Evolutionary conservation across 2,888 invertebrate genomes (phyloP).

Genomic region (Ametastegia equiseti): DNA sequence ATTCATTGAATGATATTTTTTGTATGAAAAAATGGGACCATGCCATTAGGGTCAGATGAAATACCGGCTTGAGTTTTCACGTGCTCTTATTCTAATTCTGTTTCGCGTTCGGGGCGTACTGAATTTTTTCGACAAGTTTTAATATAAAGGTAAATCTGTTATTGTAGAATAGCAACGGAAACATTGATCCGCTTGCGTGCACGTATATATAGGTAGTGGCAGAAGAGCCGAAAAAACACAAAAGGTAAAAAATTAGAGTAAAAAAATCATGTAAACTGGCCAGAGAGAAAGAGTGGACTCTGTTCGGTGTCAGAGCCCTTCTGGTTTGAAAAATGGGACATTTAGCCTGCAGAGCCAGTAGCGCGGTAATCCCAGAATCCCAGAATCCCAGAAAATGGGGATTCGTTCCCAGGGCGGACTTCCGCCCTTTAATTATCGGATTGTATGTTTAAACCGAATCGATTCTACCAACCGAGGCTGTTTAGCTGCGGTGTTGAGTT

Average conservation of each 20-base stretch:
- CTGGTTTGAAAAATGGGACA: neutral
- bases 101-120: too few relatives aligned
- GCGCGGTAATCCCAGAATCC: too few relatives aligned
- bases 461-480: neutral
- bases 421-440: constrained; percentile 11
- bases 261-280: neutral
- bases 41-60: too few relatives aligned
- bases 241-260: neutral
- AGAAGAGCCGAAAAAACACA: neutral
- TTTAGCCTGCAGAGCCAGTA: neutral
- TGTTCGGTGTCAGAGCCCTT: neutral
- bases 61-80: too few relatives aligned
- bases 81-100: too few relatives aligned
- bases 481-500: neutral
- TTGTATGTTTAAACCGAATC: constrained; percentile 5
- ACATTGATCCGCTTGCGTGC: neutral
- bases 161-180: too few relatives aligned
- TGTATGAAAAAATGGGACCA: too few relatives aligned
- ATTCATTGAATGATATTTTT: too few relatives aligned
- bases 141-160: too few relatives aligned
- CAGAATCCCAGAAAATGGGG: constrained; percentile 2
- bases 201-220: too few relatives aligned
- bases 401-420: too few relatives aligned
- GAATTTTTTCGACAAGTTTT: too few relatives aligned
- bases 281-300: constrained; percentile 1